Conservation (phyloP, 64 coral and sea anemone species). For the Dendronephthya gigantea region DNA sequence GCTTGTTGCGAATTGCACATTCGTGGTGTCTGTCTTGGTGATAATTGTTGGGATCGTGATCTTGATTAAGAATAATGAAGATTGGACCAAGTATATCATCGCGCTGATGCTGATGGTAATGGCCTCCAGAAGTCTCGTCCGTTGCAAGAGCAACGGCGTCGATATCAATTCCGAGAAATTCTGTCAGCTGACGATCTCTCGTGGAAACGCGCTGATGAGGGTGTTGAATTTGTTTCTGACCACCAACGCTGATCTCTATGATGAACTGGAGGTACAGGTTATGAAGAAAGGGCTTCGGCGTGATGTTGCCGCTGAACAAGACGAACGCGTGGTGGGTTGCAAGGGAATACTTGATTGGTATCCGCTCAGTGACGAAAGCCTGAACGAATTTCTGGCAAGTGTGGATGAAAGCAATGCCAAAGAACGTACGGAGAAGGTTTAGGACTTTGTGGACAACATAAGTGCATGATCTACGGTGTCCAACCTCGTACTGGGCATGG, state of each 20-base stretch:
- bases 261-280: slow-evolving; percentile 22
- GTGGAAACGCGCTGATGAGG: neutral
- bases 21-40: slow-evolving; percentile 23
- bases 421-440: no score
- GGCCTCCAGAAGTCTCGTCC: neutral
- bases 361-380: no score
- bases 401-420: no score
- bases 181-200: slow-evolving; percentile 20
- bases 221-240: neutral
- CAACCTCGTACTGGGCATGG: no score
- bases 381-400: no score
- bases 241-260: neutral
- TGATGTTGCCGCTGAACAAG: neutral
- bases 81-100: neutral
- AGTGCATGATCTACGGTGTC: no score
- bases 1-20: neutral
- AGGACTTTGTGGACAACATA: no score
- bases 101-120: neutral
- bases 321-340: neutral
- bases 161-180: slow-evolving; percentile 5
- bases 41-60: neutral
- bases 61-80: neutral
- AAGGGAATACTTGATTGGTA: no score
- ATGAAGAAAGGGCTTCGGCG: neutral
- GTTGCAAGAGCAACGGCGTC: neutral